These are phyloP conservation scores for Drosophila multiciliata DNA, from an alignment of 2,888 invertebrate genomes.

Conservation along the genomic window DNA sequence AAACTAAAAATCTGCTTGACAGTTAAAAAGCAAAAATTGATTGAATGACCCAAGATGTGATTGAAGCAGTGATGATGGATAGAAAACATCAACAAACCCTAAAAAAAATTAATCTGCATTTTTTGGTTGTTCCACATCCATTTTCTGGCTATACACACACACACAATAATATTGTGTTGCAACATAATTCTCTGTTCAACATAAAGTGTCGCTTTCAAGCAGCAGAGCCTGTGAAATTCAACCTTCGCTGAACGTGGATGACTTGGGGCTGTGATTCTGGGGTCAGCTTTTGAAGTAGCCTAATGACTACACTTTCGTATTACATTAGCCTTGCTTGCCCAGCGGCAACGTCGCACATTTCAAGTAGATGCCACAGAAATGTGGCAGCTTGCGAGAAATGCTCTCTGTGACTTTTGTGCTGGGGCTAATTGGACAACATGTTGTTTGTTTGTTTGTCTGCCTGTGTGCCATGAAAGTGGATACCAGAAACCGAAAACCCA, in stretches of 20 bases:
- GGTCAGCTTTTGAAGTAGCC: conserved; percentile 55
- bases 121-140: neutral
- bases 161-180: neutral
- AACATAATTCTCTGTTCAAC: neutral
- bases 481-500: conserved; percentile 19
- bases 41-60: neutral
- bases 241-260: conserved; percentile 8
- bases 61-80: neutral
- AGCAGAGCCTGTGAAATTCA: conserved; percentile 37
- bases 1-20: neutral
- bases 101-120: neutral
- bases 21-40: neutral
- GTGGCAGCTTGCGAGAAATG: conserved; percentile 20
- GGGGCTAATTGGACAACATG: conserved; percentile 70
- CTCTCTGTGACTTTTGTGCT: conserved; percentile 21
- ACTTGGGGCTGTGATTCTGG: conserved; percentile 31
- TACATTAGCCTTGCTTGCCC: conserved; percentile 39
- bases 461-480: conserved; percentile 42
- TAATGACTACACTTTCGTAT: conserved; percentile 50
- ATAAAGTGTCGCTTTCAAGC: conserved; percentile 16
- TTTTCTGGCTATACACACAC: neutral
- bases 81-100: neutral
- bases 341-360: conserved; percentile 38
- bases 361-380: conserved; percentile 51
- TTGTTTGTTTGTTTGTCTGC: conserved; percentile 17